Percentiles rank a stretch among this genome's conserved stretches.
phyloP scores from a whole-genome alignment of 2,113 vertebrate genomes.

The Phaetusa simplex region DNA sequence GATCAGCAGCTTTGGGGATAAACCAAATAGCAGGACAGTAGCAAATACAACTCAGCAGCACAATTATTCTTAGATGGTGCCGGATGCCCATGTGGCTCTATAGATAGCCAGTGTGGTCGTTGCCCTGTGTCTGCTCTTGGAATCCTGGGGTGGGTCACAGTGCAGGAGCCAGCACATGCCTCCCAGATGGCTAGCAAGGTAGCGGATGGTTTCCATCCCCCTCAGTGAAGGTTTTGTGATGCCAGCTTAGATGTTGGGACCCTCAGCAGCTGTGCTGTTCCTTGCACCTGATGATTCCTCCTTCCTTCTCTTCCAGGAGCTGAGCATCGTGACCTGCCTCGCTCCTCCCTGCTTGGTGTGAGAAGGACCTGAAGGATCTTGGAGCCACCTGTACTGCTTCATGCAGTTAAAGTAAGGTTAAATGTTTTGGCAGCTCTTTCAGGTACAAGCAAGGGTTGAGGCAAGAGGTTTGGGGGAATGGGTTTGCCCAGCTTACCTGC shows the following conservation, averaged over 20 bases:
- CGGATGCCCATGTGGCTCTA: background rate
- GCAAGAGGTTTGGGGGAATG: background rate
- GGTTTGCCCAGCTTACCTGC: background rate
- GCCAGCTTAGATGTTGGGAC: background rate
- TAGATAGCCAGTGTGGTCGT: background rate
- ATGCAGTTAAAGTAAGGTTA: conserved; percentile 71
- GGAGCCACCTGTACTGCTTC: conserved; percentile 57
- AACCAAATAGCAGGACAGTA: background rate
- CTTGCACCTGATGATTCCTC: background rate
- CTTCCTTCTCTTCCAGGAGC: conserved; percentile 23
- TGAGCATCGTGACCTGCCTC: background rate
- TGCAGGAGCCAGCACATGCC: background rate
- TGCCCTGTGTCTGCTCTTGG: background rate
- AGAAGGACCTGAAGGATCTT: background rate
- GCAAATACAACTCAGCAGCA: background rate
- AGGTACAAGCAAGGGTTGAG: background rate
- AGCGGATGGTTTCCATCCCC: background rate
- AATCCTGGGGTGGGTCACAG: background rate
- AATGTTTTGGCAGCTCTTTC: background rate
- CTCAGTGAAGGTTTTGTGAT: background rate
- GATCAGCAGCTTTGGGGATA: background rate
- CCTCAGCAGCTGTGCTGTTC: background rate
- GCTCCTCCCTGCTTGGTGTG: background rate
- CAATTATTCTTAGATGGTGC: background rate
- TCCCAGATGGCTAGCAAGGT: background rate